These are phyloP conservation scores for Neodon shergylaensis DNA, from an alignment of 2,113 vertebrate genomes.

Conservation along the genomic window DNA sequence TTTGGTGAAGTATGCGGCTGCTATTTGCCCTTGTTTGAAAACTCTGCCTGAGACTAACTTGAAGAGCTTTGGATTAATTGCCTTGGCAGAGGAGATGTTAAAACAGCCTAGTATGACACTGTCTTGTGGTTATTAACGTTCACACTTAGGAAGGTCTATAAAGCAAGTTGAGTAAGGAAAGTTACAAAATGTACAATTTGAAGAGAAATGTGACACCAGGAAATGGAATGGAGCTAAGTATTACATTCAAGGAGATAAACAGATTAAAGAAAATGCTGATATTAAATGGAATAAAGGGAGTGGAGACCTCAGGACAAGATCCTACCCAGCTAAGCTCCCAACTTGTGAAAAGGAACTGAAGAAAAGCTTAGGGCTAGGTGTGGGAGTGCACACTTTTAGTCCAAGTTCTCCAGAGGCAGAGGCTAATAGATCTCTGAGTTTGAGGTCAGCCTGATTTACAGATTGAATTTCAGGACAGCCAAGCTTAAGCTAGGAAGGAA, in stretches of 20 bases:
- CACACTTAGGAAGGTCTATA: neutral
- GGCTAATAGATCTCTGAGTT: neutral
- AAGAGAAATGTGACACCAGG: neutral
- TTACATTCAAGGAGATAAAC: neutral
- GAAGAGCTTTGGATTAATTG: neutral
- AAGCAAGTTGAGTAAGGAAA: neutral
- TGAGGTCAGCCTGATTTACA: neutral
- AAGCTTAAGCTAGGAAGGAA: neutral
- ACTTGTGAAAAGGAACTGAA: neutral
- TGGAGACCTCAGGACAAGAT: neutral
- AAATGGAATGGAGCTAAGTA: neutral
- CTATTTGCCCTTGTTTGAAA: neutral
- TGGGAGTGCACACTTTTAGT: neutral
- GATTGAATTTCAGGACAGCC: neutral
- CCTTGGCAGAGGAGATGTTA: neutral
- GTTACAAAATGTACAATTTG: neutral
- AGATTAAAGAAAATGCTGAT: neutral
- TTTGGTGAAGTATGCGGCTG: neutral
- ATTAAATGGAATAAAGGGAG: neutral
- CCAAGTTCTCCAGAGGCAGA: neutral
- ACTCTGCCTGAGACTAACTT: neutral
- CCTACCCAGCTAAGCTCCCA: neutral
- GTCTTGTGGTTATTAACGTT: neutral
- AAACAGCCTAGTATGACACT: neutral
- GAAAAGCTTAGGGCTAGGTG: neutral